Conservation (phyloP, 2,888 invertebrate genomes). For the Amphipyra tragopoginis region DNA sequence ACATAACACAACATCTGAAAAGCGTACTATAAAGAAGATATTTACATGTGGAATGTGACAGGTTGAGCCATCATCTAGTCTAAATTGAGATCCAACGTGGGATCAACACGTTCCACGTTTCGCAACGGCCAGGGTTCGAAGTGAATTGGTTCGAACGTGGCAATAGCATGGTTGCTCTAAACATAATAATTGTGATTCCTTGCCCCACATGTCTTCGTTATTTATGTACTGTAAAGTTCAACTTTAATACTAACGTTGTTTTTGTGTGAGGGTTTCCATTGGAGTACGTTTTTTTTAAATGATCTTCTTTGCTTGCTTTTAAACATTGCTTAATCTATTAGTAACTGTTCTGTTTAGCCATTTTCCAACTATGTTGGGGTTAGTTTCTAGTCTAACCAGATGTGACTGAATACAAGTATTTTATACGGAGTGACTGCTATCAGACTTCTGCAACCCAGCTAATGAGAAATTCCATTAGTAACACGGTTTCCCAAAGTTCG, state of each 20-base stretch:
- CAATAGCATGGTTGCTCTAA: conserved; percentile 42
- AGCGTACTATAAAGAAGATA: too few species aligned
- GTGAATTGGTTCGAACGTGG: conserved; percentile 51
- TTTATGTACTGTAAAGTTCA: conserved; percentile 61
- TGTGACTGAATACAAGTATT: too few species aligned
- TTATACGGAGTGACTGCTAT: too few species aligned
- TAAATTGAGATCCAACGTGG: conserved; percentile 42
- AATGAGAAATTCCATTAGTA: too few species aligned
- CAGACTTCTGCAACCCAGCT: too few species aligned
- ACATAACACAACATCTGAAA: too few species aligned
- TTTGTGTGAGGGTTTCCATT: conserved; percentile 40
- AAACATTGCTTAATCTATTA: too few species aligned
- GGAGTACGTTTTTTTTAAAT: not conserved
- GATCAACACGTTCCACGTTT: conserved; percentile 29
- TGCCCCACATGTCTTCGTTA: conserved; percentile 56
- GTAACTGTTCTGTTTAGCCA: too few species aligned
- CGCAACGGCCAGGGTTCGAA: conserved; percentile 49
- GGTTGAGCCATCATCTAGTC: conserved; percentile 4
- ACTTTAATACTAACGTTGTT: conserved; percentile 56
- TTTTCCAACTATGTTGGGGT: too few species aligned
- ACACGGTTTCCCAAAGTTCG: too few species aligned
- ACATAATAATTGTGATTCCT: conserved; percentile 57
- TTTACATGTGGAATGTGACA: conserved; percentile 3
- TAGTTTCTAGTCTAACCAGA: too few species aligned
- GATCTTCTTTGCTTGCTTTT: not conserved